phyloP scores from a whole-genome alignment of 2,797 vertebrate species.

The Luscinia luscinia region DNA sequence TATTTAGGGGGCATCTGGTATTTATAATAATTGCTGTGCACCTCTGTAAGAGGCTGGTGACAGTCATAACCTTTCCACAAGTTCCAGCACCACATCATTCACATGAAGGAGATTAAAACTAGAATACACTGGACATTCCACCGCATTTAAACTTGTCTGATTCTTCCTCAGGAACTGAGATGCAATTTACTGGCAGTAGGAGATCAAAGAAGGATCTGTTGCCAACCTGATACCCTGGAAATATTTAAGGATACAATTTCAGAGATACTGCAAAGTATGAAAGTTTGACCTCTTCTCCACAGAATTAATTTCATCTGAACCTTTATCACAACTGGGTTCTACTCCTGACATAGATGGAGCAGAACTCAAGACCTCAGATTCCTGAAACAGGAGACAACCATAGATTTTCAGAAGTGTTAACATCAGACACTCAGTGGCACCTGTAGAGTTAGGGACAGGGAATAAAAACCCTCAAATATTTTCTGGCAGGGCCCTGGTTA shows the following conservation, averaged over 20 bases:
- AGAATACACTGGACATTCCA: neutral
- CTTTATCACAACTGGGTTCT: neutral
- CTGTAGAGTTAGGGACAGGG: neutral
- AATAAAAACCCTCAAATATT: neutral
- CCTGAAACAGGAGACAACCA: neutral
- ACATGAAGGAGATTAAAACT: neutral
- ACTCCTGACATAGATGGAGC: neutral
- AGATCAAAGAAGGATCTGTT: neutral
- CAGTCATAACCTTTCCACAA: constrained; percentile 27
- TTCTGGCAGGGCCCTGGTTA: neutral
- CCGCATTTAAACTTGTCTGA: neutral
- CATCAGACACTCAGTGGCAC: neutral
- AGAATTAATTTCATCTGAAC: neutral
- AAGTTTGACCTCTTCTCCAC: neutral
- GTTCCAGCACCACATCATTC: neutral
- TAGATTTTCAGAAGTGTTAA: neutral
- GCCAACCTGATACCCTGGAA: neutral
- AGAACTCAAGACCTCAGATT: neutral
- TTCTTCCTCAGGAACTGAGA: neutral
- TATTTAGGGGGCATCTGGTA: constrained; percentile 30
- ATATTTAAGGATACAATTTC: neutral
- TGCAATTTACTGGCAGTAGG: neutral
- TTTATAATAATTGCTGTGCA: neutral
- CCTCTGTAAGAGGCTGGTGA: constrained; percentile 47
- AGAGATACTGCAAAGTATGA: neutral